These are phyloP conservation scores for Distichodus sexfasciatus DNA, from an alignment of 2,797 vertebrate genomes.

Conservation along the genomic window DNA sequence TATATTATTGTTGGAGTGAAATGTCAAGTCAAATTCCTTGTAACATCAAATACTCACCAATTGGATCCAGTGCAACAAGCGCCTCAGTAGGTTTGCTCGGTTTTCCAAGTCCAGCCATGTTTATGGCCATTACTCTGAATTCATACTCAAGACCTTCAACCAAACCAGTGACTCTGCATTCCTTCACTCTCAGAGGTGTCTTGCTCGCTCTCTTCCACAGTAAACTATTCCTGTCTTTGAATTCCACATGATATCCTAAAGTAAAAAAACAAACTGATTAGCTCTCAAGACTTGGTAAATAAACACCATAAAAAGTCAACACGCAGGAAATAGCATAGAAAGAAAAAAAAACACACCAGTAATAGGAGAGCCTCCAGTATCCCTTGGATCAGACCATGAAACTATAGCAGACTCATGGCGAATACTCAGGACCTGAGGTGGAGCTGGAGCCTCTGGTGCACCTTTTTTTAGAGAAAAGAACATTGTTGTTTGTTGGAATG, in stretches of 20 bases:
- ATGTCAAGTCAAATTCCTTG: too few species aligned
- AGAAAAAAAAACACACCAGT: conserved; percentile 77
- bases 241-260: conserved; percentile 93
- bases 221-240: conserved; percentile 96
- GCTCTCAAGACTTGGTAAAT: not conserved
- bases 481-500: too few species aligned
- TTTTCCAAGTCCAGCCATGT: conserved; percentile 93
- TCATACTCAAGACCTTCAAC: conserved; percentile 98
- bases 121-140: conserved; percentile 98
- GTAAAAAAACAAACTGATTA: conserved; percentile 7
- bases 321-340: not conserved
- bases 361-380: conserved; percentile 92
- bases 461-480: too few species aligned
- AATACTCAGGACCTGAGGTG: conserved; percentile 86
- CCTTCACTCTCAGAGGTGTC: conserved; percentile 91
- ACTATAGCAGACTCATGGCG: conserved; percentile 90
- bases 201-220: conserved; percentile 95
- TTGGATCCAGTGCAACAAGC: conserved; percentile 92
- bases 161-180: conserved; percentile 91
- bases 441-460: conserved; percentile 92
- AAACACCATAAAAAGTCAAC: not conserved
- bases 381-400: conserved; percentile 90
- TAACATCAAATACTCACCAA: conserved; percentile 79
- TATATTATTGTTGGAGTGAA: too few species aligned
- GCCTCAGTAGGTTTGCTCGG: conserved; percentile 89